Evolutionary conservation across 2,888 invertebrate species (phyloP).

Genomic region (Scrobipalpa costella): DNA sequence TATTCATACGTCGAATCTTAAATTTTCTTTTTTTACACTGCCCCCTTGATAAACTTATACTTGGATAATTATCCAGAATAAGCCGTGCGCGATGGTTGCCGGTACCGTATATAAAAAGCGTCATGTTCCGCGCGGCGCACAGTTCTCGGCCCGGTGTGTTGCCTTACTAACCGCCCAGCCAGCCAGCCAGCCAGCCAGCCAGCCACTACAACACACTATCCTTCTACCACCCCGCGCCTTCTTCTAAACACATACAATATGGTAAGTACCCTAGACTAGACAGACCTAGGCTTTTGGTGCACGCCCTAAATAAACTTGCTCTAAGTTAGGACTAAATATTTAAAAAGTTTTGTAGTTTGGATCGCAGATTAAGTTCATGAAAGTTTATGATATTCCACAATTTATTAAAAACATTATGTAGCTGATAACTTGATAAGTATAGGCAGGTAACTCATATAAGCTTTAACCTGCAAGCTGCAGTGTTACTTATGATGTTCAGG

Average conservation of each 20-base stretch:
- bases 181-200: constrained; percentile 47
- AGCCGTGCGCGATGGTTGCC: constrained; percentile 33
- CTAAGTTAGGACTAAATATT: too few species aligned
- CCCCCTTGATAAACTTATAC: not conserved
- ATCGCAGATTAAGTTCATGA: too few species aligned
- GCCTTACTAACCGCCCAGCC: constrained; percentile 71
- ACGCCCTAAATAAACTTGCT: not conserved
- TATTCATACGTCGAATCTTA: too few species aligned
- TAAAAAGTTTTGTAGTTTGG: not conserved
- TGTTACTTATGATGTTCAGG: too few species aligned
- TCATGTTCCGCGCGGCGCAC: constrained; percentile 41
- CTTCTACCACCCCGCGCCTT: constrained; percentile 19
- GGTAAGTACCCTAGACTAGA: constrained; percentile 41
- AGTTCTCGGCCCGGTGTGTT: constrained; percentile 75
- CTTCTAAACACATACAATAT: constrained; percentile 35
- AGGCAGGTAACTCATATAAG: too few species aligned
- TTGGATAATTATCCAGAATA: constrained; percentile 49
- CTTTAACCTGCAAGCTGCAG: too few species aligned
- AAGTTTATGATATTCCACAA: too few species aligned
- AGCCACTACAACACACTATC: constrained; percentile 27
- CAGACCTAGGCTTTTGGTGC: not conserved
- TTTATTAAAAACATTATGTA: too few species aligned
- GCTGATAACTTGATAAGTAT: too few species aligned
- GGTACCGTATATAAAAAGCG: constrained; percentile 51
- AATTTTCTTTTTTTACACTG: too few species aligned